Base-by-base conservation (phyloP, 2,888 invertebrate species). In the Choreutis nemorana region DNA sequence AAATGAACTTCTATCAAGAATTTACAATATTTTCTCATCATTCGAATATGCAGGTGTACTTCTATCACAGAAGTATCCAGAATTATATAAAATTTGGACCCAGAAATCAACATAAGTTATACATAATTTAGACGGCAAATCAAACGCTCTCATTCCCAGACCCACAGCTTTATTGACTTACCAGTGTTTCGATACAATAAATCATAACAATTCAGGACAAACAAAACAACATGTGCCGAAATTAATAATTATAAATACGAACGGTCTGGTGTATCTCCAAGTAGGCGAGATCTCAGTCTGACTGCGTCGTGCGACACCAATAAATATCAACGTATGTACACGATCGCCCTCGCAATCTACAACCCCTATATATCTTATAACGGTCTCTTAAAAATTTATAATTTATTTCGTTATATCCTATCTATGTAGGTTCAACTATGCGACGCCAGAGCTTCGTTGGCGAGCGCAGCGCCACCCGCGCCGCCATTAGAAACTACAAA, bases 161-260 rank as follows among this genome's bases (percentile, higher is more conserved):
- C 77, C 78, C 78, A 78, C 77, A 71, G 71, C 70, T 79, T 79
- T 77, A 78, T 79, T 78, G 77, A 79, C 78, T 77, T 59, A 75
- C 75, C 79, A 77, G 75, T 70, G 73, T 75, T 70, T 67, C 65
- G 65, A 68, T 78, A 79, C 75, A 78, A 73, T 72, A 72, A 77
- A 77, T 77, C 72, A 78, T 77, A 78, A 75, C 77, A 77, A 72
- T 70, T 71, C 67, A 68, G 63, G 70, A 72, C 71, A 71, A 78
- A 78, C 73, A 75, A 77, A 77, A 75, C 72, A 75, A 77, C 67
- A 67, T 68, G 70, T 73, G 70, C 66, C 63, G 68, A 72, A 71
- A 67, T 70, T 65, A 71, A 71, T 67, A 55, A 50, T 51, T 49
- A 70, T 66, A 72, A 68, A 72, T 66, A 73, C 55, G 71, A 63